Evolutionary conservation across 2,113 vertebrate species (phyloP).

Genomic region (Acrocephalus kingi): DNA sequence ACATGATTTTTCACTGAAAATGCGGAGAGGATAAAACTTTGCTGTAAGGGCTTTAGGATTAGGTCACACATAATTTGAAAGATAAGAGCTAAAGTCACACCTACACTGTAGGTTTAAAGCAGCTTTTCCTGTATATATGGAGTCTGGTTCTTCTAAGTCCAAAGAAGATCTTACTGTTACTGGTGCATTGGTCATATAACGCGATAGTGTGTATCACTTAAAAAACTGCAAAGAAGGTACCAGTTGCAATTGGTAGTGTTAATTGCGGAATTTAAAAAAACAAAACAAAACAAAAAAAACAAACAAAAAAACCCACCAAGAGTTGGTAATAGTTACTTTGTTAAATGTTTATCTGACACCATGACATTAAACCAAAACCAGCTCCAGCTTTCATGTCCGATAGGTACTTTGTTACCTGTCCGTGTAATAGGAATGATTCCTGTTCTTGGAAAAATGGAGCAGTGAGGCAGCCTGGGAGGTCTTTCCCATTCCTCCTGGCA

Average conservation of each 20-base stretch:
- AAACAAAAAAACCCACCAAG: neutral
- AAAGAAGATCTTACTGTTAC: neutral
- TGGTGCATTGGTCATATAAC: neutral
- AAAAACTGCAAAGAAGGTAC: neutral
- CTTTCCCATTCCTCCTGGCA: neutral
- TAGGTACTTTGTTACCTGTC: neutral
- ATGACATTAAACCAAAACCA: neutral
- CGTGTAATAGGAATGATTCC: neutral
- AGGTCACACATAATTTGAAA: neutral
- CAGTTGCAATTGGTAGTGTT: neutral
- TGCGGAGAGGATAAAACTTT: neutral
- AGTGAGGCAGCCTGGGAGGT: neutral
- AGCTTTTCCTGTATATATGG: neutral
- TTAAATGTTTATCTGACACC: neutral
- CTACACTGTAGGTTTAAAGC: neutral
- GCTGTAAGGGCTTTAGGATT: neutral
- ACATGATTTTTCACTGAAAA: neutral
- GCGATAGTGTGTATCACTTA: fast-evolving
- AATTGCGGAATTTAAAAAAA: neutral
- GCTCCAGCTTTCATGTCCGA: neutral
- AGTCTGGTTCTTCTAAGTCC: neutral
- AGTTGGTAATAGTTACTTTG: neutral
- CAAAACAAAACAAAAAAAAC: neutral
- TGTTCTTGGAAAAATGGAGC: neutral
- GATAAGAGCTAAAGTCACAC: neutral